A percentile compares a stretch with the other conserved stretches of the same genome.
These are phyloP conservation scores for Brachystomella parvula DNA, from an alignment of 1,140 invertebrate species.

Conservation along the genomic window DNA sequence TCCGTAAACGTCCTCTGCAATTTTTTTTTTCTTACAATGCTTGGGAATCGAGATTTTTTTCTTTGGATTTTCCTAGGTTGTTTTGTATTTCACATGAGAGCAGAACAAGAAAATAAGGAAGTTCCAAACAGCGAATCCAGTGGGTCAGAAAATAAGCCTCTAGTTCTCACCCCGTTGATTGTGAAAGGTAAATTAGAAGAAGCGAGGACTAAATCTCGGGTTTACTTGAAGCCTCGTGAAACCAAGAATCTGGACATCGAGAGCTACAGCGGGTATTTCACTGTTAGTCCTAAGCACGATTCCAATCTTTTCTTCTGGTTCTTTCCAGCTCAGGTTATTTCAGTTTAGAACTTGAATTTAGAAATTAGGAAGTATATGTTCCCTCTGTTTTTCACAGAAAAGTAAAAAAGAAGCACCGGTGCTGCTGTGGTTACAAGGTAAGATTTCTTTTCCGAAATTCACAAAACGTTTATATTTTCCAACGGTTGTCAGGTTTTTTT, in stretches of 20 bases:
- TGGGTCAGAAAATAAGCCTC: background rate
- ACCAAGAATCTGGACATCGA: slow-evolving; percentile 14
- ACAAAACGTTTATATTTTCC: too few relatives aligned
- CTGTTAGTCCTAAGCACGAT: slow-evolving; percentile 45
- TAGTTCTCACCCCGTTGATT: background rate
- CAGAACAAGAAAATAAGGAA: too few relatives aligned
- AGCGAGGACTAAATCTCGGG: background rate
- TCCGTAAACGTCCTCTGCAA: too few relatives aligned
- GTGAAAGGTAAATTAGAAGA: background rate
- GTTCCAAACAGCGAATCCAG: too few relatives aligned
- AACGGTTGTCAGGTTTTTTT: too few relatives aligned
- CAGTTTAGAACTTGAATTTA: background rate
- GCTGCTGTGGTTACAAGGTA: slow-evolving; percentile 48
- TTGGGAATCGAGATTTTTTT: too few relatives aligned
- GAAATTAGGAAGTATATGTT: background rate
- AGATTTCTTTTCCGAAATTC: too few relatives aligned
- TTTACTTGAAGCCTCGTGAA: background rate
- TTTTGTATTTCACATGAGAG: too few relatives aligned
- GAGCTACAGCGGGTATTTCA: slow-evolving; percentile 46
- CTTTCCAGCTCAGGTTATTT: slow-evolving; percentile 40
- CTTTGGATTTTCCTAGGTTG: too few relatives aligned
- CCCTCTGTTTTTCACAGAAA: slow-evolving; percentile 32
- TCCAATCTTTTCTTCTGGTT: slow-evolving; percentile 51
- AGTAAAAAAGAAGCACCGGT: slow-evolving; percentile 44
- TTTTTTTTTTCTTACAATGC: too few relatives aligned